Percentiles rank a stretch among this genome's conserved stretches.
phyloP scores from a whole-genome alignment of 2,888 invertebrate genomes.

The Linyphia triangularis region DNA sequence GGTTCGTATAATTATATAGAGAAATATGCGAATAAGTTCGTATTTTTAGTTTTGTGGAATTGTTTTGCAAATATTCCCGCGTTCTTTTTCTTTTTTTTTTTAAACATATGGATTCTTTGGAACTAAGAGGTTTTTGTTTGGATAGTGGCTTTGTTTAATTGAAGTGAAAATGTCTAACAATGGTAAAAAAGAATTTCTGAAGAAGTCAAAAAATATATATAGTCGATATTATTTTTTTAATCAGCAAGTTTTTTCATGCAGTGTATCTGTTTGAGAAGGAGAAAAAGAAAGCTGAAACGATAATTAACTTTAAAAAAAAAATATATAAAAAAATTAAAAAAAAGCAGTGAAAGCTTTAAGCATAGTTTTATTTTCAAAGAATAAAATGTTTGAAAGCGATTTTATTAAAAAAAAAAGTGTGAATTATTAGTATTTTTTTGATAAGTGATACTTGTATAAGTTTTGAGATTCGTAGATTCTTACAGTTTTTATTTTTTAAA shows the following conservation, averaged over 20 bases:
- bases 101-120: not conserved
- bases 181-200: not conserved
- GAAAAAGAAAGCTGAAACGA: too few relatives aligned
- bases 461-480: too few relatives aligned
- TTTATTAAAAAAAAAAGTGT: not conserved
- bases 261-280: too few relatives aligned
- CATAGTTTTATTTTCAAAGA: not conserved
- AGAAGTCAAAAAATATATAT: not conserved
- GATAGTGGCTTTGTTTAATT: not conserved
- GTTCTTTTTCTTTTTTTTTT: not conserved
- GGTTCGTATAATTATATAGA: constrained; percentile 40
- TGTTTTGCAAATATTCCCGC: not conserved
- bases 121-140: not conserved
- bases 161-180: not conserved
- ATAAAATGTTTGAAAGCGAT: not conserved
- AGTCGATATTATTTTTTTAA: too few relatives aligned
- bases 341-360: not conserved
- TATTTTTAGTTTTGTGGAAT: constrained; percentile 16
- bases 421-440: too few relatives aligned
- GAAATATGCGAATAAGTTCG: constrained; percentile 10
- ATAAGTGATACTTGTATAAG: too few relatives aligned
- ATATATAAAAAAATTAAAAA: not conserved
- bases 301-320: not conserved
- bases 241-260: too few relatives aligned
- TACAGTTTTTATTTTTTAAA: too few relatives aligned